Percentiles rank a stretch among this genome's conserved stretches.
phyloP scores from a whole-genome alignment of 2,797 vertebrate genomes.

The Halcyon leucocephala region DNA sequence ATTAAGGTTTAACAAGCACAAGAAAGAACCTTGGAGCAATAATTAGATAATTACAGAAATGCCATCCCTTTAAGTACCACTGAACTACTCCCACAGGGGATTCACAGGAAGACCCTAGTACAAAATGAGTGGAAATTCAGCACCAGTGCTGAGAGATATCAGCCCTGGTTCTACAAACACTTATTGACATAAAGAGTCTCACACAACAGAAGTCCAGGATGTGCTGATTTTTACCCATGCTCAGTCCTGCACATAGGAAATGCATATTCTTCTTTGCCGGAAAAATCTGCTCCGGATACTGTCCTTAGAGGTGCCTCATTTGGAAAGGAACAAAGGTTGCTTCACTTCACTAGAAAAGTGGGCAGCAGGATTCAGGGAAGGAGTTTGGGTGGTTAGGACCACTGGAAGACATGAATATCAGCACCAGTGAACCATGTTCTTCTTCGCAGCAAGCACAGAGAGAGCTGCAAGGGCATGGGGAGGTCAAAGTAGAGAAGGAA shows the following conservation, averaged over 20 bases:
- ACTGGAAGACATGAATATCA: not conserved
- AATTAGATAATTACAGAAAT: slow-evolving; percentile 65
- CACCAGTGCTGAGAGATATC: slow-evolving; percentile 46
- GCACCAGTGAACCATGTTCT: not conserved
- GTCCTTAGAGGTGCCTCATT: not conserved
- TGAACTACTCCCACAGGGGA: slow-evolving; percentile 13
- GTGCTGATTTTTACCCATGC: not conserved
- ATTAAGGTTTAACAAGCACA: slow-evolving; percentile 38
- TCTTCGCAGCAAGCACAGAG: not conserved
- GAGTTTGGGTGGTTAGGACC: not conserved
- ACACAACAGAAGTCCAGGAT: not conserved
- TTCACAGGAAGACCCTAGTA: slow-evolving; percentile 38
- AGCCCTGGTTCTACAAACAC: not conserved
- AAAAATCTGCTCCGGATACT: not conserved
- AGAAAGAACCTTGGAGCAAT: slow-evolving; percentile 33
- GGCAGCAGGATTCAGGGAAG: not conserved
- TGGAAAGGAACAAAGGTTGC: not conserved
- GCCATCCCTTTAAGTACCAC: slow-evolving; percentile 46
- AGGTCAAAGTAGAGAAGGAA: not conserved
- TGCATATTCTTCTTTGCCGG: not conserved
- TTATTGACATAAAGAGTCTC: not conserved
- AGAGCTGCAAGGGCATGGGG: not conserved
- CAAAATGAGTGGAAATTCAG: slow-evolving; percentile 50
- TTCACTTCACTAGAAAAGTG: not conserved
- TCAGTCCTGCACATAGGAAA: not conserved